Conservation (phyloP, 2,113 vertebrate genomes). For the Bos javanicus region DNA sequence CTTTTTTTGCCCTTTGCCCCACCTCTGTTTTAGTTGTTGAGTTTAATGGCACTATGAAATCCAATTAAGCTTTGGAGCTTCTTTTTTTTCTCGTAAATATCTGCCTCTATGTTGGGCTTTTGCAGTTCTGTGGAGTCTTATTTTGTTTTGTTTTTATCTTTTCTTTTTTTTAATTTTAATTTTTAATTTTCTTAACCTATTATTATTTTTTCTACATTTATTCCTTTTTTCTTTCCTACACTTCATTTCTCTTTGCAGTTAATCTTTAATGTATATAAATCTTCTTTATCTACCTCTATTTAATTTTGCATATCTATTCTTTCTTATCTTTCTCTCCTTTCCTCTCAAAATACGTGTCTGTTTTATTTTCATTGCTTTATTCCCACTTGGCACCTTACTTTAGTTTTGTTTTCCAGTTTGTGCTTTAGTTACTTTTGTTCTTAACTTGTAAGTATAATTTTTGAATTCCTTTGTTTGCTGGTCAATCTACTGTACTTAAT, state of each 20-base stretch:
- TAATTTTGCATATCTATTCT: neutral
- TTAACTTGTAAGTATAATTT: neutral
- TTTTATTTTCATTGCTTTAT: neutral
- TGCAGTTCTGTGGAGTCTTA: neutral
- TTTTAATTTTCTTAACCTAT: neutral
- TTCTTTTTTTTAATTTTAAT: neutral
- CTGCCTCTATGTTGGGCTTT: neutral
- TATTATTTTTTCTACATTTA: neutral
- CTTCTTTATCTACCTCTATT: neutral
- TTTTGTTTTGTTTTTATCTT: neutral
- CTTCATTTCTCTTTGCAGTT: neutral
- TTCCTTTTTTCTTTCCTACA: neutral
- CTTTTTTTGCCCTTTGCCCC: neutral
- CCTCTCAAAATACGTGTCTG: fast-evolving
- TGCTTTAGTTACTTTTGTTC: neutral
- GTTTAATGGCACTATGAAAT: neutral
- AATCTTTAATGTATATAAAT: neutral
- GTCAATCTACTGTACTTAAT: neutral
- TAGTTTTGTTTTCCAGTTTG: neutral
- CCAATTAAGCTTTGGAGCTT: neutral
- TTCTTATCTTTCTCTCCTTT: neutral
- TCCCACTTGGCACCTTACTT: neutral
- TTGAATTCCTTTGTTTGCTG: fast-evolving
- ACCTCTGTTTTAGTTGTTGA: neutral
- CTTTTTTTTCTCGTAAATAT: neutral